Percentiles rank a stretch among this genome's conserved stretches.
These are phyloP conservation scores for Stichopus horrens DNA, from an alignment of 53 echinoderm and acorn worm genomes.

Conservation along the genomic window DNA sequence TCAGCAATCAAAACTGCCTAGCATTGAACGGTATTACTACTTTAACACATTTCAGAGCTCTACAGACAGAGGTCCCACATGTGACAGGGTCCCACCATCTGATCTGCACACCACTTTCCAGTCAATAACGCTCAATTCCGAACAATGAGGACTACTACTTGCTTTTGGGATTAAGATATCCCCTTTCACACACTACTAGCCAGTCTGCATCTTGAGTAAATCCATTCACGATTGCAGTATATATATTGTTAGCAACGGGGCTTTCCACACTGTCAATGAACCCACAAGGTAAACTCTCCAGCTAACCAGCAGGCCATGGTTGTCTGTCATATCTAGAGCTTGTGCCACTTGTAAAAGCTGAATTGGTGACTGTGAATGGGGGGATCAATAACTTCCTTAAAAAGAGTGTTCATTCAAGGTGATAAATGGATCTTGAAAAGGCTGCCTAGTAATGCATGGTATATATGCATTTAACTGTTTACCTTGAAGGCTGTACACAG, in stretches of 20 bases:
- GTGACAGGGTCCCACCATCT: conserved; percentile 14
- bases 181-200: conserved; percentile 4
- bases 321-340: not conserved
- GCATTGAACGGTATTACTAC: not conserved
- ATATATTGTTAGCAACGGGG: conserved; percentile 4
- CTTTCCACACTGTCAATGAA: conserved; percentile 14
- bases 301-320: not conserved
- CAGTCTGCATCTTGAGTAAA: not conserved
- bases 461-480: not conserved
- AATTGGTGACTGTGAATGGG: conserved; percentile 12
- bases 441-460: not conserved
- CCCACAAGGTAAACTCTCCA: not conserved
- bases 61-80: conserved; percentile 22
- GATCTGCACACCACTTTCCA: not conserved
- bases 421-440: not conserved
- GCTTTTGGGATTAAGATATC: conserved; percentile 21
- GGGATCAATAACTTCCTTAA: conserved; percentile 10
- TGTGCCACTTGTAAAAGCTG: conserved; percentile 1
- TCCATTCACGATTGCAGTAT: not conserved
- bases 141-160: not conserved
- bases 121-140: not conserved
- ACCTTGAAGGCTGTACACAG: not conserved
- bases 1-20: not conserved
- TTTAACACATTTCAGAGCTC: not conserved
- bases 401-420: conserved; percentile 34